phyloP scores from a whole-genome alignment of 2,797 vertebrate genomes.

The Artibeus lituratus region DNA sequence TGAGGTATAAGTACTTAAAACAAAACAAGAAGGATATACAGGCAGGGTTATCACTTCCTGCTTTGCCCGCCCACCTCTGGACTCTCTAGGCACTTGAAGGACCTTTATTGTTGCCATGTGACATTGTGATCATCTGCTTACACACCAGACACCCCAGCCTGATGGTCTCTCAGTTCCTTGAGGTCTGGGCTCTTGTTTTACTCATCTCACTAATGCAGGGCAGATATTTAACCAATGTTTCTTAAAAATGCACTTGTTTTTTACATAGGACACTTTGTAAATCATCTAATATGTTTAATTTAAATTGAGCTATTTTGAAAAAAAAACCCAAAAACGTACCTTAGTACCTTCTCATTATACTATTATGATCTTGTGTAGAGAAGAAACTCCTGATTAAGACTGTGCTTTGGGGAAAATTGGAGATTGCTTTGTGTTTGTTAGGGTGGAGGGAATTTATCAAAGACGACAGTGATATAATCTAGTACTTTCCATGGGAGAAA shows the following conservation, averaged over 20 bases:
- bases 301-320: constrained; percentile 8
- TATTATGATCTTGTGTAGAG: neutral
- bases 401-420: neutral
- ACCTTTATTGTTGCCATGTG: neutral
- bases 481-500: constrained; percentile 12
- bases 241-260: neutral
- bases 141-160: neutral
- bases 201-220: neutral
- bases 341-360: neutral
- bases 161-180: neutral
- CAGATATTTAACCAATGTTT: neutral
- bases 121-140: neutral
- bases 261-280: neutral
- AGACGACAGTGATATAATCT: neutral
- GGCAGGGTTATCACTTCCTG: neutral
- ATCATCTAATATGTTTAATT: constrained; percentile 36
- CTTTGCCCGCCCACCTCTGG: neutral
- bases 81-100: neutral
- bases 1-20: neutral
- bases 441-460: constrained; percentile 22
- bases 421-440: neutral
- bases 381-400: constrained; percentile 17
- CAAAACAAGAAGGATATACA: neutral
- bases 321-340: neutral
- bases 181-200: neutral